Conservation (phyloP, 2,797 vertebrate species). For the Alexandromys oeconomus region DNA sequence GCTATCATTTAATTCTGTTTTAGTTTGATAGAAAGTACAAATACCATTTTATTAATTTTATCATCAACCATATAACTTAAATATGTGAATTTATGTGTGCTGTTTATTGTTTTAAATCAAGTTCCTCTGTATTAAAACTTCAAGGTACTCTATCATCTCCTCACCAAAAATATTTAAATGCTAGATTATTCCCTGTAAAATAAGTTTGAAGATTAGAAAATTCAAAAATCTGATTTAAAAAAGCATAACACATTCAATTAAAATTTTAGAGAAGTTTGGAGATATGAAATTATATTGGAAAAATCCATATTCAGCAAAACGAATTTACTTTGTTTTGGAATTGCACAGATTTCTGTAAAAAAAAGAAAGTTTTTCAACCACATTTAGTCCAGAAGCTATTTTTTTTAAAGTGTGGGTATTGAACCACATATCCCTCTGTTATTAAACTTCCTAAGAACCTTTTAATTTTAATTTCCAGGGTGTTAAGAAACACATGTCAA, state of each 20-base stretch:
- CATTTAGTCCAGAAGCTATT: background rate
- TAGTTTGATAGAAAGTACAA: background rate
- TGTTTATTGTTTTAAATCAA: slow-evolving; percentile 40
- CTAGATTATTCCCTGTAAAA: background rate
- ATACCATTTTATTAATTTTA: slow-evolving; percentile 72
- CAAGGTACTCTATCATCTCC: background rate
- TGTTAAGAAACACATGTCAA: background rate
- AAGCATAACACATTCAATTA: background rate
- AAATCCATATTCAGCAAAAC: background rate
- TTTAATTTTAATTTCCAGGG: background rate
- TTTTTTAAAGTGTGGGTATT: background rate
- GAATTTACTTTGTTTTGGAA: background rate
- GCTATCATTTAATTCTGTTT: background rate
- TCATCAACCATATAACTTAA: slow-evolving; percentile 62
- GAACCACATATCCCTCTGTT: background rate
- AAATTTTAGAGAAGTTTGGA: background rate
- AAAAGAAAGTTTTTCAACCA: background rate
- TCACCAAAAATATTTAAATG: background rate
- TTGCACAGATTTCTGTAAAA: background rate
- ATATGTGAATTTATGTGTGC: background rate
- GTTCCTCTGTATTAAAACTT: background rate
- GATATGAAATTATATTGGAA: background rate
- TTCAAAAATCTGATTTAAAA: background rate
- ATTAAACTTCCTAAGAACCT: background rate
- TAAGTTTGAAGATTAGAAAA: slow-evolving; percentile 28